Conservation (phyloP, 1,140 invertebrate genomes). For the Heterodera schachtii region DNA sequence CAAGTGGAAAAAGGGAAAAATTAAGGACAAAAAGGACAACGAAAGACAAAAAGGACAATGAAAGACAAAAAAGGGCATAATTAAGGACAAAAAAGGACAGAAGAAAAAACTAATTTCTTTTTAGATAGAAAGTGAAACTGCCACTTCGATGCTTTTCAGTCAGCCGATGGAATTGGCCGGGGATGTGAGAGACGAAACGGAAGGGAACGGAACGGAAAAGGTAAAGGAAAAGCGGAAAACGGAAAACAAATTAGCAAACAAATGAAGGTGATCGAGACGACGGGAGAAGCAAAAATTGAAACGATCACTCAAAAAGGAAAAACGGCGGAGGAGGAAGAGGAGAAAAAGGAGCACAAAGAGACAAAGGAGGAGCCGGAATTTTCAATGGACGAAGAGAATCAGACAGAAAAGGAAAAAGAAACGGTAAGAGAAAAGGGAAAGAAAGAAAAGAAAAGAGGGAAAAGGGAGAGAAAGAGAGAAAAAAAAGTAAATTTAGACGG, state of each 20-base stretch:
- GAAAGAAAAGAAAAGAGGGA: not conserved
- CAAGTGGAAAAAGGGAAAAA: not conserved
- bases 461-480: not conserved
- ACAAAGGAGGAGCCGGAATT: not conserved
- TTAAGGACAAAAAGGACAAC: too few relatives aligned
- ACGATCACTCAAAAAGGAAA: not conserved
- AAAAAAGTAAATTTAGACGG: not conserved
- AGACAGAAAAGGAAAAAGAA: not conserved
- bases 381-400: not conserved
- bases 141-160: constrained; percentile 1
- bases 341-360: not conserved
- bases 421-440: not conserved
- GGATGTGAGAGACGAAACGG: not conserved
- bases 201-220: not conserved
- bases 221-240: not conserved
- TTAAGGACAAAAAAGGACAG: too few relatives aligned
- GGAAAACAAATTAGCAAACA: not conserved
- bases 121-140: not conserved
- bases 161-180: not conserved
- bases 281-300: constrained; percentile 1
- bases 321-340: not conserved
- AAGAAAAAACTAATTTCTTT: not conserved
- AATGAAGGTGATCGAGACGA: not conserved
- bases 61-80: too few relatives aligned
- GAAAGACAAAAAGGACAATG: too few relatives aligned